Conservation (phyloP, 2,888 invertebrate species). For the Drosophila mercatorum region DNA sequence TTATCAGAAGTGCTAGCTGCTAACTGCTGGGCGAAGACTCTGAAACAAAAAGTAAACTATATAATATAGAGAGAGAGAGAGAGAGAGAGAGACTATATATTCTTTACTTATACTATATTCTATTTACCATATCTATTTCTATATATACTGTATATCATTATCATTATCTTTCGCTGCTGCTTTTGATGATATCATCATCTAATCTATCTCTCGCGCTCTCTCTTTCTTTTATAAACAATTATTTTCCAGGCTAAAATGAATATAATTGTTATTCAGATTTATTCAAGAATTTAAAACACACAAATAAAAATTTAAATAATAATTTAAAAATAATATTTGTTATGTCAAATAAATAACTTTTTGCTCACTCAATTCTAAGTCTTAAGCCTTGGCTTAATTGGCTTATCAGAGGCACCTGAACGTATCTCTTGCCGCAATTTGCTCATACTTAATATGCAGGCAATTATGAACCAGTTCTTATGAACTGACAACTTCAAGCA, state of each 20-base stretch:
- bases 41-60: background rate
- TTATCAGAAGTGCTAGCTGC: background rate
- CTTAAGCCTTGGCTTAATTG: background rate
- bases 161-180: background rate
- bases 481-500: background rate
- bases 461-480: background rate
- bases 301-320: background rate
- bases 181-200: background rate
- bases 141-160: background rate
- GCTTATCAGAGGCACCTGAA: background rate
- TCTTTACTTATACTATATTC: background rate
- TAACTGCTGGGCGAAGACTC: too few species aligned
- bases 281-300: background rate
- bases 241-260: too few species aligned
- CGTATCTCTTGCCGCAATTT: background rate
- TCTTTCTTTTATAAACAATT: background rate
- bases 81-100: too few species aligned
- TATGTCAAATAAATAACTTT: background rate
- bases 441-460: background rate
- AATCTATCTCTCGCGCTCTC: background rate
- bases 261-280: background rate
- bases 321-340: background rate
- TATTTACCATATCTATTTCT: background rate
- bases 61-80: background rate
- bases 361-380: too few species aligned